Conservation (phyloP, 2,113 vertebrate genomes). For the Benitochromis conjunctus region DNA sequence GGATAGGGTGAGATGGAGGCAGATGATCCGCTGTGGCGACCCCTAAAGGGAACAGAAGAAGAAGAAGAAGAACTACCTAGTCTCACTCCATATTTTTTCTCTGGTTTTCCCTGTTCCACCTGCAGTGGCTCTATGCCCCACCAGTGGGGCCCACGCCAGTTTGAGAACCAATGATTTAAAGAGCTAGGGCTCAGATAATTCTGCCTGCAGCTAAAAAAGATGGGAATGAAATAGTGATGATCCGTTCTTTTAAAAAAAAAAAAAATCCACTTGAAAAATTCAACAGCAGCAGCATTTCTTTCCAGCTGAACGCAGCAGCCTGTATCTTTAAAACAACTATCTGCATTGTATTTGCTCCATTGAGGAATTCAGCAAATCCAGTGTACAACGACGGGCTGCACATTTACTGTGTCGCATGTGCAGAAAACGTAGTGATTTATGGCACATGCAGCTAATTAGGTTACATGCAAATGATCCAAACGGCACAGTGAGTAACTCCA, state of each 20-base stretch:
- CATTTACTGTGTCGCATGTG: background rate
- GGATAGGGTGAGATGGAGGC: background rate
- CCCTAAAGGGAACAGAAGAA: background rate
- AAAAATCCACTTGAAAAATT: background rate
- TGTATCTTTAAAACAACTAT: background rate
- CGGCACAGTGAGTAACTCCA: background rate
- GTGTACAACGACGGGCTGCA: background rate
- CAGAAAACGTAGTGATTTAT: constrained; percentile 36
- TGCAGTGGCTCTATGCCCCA: background rate
- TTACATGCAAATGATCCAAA: constrained; percentile 35
- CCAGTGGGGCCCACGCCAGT: background rate
- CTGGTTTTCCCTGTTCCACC: background rate
- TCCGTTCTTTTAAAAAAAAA: background rate
- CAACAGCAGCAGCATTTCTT: background rate
- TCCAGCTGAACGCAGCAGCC: background rate
- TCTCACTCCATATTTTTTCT: background rate
- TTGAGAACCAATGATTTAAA: background rate
- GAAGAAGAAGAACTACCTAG: background rate
- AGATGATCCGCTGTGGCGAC: background rate
- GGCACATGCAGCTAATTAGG: constrained; percentile 45
- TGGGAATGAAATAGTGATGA: background rate
- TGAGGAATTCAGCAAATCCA: background rate
- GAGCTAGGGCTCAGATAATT: background rate
- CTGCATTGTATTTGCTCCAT: background rate
- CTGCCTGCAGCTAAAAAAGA: background rate